Evolutionary conservation across 1,140 invertebrate species (phyloP), one percentile per base, ranked within the genome.

Genomic region (Dermatophagoides farinae): DNA sequence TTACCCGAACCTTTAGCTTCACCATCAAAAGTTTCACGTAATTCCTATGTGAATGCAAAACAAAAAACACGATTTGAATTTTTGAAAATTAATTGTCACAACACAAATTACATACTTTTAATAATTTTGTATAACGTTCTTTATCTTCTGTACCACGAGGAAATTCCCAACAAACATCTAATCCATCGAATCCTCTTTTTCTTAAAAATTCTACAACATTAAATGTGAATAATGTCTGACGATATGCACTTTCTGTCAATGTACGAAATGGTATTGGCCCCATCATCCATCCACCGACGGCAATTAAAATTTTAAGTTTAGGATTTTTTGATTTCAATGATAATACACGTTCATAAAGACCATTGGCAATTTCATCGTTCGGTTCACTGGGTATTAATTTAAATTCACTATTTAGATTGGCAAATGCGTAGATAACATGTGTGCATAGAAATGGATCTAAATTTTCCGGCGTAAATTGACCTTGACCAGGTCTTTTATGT

Each of bases 151-250:
- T 79, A 18, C 87, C 87, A 68, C 86, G 75, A 4, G 90, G 89
- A 73, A 93, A 93, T 74, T 96, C 89, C 90, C 91, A 97, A 68
- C 95, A 89, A 0, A 97, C 83, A 66, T 96, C 90, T n/a, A 92
- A 72, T 8, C 91, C 91, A 68, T 96, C 90, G 69, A 96, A 93
- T 70, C 88, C 83, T 65, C 86, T 84, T 68, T 88, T 84, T 25
- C 90, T 77, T 1, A 96, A 75, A 73, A 91, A 95, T 66, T 90
- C 86, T 44, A 93, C 88, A 6, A 87, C 83, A 68, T 91, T 86
- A 67, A 91, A 91, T 4, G 91, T 87, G 67, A 97, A 96, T 67
- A 89, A 84, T 68, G 90, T 91, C 86, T 90, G 90, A 40, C 87
- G 78, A 61, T 68, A 69, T 9, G 52, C 81, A 67, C 88, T 91